A percentile compares a stretch with the other conserved stretches of the same genome.
phyloP scores from a whole-genome alignment of 2,113 vertebrate genomes.

The Rhinogobius similis region DNA sequence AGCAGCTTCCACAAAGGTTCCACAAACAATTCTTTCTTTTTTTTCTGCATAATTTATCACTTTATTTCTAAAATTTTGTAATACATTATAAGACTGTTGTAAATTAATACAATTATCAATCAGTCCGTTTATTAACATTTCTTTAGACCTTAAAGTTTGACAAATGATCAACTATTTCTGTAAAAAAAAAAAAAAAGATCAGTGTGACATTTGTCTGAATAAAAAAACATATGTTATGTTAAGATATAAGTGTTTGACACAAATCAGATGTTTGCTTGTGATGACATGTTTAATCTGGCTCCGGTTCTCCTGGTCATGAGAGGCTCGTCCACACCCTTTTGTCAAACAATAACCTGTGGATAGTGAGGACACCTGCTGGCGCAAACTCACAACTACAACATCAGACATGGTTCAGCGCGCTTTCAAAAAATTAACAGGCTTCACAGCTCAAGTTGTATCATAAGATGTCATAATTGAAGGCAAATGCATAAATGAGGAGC shows the following conservation, averaged over 20 bases:
- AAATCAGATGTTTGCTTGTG: not conserved
- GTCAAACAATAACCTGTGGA: constrained; percentile 35
- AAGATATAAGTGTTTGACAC: not conserved
- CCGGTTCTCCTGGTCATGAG: not conserved
- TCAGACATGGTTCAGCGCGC: not conserved
- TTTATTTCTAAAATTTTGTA: too few relatives aligned
- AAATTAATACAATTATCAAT: not conserved
- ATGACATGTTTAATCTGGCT: constrained; percentile 8
- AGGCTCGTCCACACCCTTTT: constrained; percentile 43
- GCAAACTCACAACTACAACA: constrained; percentile 13
- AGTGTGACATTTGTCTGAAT: not conserved
- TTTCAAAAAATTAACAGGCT: not conserved
- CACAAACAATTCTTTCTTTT: not conserved
- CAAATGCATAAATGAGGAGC: not conserved
- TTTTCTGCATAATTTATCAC: not conserved
- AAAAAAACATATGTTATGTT: too few relatives aligned
- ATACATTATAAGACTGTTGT: not conserved
- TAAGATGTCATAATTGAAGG: not conserved
- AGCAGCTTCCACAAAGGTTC: constrained; percentile 93
- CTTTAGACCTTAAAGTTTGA: too few relatives aligned
- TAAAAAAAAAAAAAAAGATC: not conserved
- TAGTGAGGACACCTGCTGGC: constrained; percentile 50
- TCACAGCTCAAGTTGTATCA: not conserved
- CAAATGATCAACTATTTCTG: not conserved
- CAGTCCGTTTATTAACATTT: not conserved